Base-by-base conservation (phyloP, 2,888 invertebrate species). In the Cryptocephalus moraei region DNA sequence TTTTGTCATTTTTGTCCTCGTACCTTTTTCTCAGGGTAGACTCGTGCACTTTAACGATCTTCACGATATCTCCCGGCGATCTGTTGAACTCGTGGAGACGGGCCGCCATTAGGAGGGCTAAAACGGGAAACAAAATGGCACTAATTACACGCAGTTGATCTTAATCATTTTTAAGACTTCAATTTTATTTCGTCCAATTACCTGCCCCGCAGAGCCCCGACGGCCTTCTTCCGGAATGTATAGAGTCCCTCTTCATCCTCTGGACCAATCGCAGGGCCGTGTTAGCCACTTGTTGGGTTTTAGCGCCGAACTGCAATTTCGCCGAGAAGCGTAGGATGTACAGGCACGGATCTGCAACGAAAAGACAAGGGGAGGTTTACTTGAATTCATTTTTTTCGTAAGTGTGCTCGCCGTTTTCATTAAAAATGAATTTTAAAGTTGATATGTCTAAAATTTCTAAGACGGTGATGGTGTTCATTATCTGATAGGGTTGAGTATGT, bases 181-280 rank as follows among this genome's bases (percentile, higher is more conserved):
- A 22, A 22, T 22, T 22, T 22, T 22, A 22, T 22, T 22, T 22
- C 3, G 22, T 22, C 6, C 22, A 6, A 22, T 22, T 69, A 91
- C 92, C 92, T 66, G 99, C 97, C 22, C 99, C 99, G 72, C 97
- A 99, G 13, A 99, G 79, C 9, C 97, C 99, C 0, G 96, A 94
- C 1, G 99, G 97, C 57, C 96, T 75, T 49, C 99, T 77, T 8
- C 99, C 99, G 1, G 91, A 91, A 68, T 95, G 93, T 69, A 99
- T 88, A 68, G 93, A 96, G 71, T 99, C 99, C 62, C 91, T 80
- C 71, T 96, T 97, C 99, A 99, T 99, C 59, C 99, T 78, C 71
- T 93, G 89, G 14, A 97, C 92, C 50, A 99, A 76, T 47, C 97
- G 79, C 48, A 93, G 75, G 0, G 97, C 97, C 2, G 97, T 94